Percentiles rank a stretch among this genome's conserved stretches.
Evolutionary conservation across 2,113 vertebrate species (phyloP).

Genomic region (Ptyas mucosa): DNA sequence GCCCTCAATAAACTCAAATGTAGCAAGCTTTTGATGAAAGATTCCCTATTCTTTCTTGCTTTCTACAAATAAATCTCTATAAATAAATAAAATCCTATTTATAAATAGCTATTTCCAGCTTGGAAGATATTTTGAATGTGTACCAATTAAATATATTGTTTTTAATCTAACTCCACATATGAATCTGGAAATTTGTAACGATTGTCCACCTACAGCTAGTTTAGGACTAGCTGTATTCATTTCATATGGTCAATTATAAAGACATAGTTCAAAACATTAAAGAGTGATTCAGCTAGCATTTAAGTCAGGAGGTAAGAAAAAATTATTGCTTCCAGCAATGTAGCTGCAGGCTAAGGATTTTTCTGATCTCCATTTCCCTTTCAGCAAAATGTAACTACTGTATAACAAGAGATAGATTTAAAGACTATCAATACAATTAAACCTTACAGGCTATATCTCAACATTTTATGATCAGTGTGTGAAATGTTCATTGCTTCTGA

Average conservation of each 20-base stretch:
- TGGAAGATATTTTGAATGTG: background rate
- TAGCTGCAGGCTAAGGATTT: slow-evolving; percentile 19
- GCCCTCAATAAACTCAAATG: background rate
- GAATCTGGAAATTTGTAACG: background rate
- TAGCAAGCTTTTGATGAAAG: background rate
- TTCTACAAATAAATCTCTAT: background rate
- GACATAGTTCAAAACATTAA: slow-evolving; percentile 19
- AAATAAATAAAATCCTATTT: background rate
- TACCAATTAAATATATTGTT: background rate
- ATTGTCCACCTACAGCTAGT: background rate
- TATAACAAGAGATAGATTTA: background rate
- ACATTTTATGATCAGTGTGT: background rate
- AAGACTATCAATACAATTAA: slow-evolving; percentile 11
- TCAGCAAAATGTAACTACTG: background rate
- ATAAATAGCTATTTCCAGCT: background rate
- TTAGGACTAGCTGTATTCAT: background rate
- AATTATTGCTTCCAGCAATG: slow-evolving; percentile 13
- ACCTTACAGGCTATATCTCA: background rate
- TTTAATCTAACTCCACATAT: background rate
- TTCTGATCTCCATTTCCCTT: background rate
- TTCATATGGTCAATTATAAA: slow-evolving; percentile 11
- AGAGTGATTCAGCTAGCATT: background rate
- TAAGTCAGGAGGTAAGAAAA: background rate
- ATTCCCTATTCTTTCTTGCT: background rate
- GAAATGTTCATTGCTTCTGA: slow-evolving; percentile 7